phyloP scores from a whole-genome alignment of 92 coral and sea anemone species.

The Umimayanthus chanpuru region DNA sequence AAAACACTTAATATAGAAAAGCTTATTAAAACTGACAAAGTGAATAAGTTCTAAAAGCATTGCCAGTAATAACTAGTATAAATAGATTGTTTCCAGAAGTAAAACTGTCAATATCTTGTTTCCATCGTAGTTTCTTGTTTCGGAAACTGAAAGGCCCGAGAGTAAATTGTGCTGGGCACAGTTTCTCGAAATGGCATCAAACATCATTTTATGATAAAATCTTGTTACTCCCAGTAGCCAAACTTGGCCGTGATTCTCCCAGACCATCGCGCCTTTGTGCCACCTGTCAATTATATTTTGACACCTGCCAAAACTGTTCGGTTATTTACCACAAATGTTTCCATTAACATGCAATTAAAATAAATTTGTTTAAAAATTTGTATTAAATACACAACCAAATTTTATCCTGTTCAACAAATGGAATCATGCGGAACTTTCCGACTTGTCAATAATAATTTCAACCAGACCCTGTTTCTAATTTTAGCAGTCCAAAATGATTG shows the following conservation, averaged over 20 bases:
- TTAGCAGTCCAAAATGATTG: not conserved
- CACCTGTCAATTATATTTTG: conserved; percentile 2
- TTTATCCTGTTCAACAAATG: not conserved
- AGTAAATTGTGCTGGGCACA: not conserved
- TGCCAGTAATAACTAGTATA: not conserved
- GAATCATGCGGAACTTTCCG: not conserved
- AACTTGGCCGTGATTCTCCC: not conserved
- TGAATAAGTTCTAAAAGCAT: not conserved
- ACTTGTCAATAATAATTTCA: not conserved
- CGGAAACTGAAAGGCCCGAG: not conserved
- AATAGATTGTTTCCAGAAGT: not conserved
- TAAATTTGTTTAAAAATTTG: not conserved
- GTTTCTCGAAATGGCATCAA: not conserved
- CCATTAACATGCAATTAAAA: not conserved
- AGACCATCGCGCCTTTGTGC: not conserved
- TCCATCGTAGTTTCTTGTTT: not conserved
- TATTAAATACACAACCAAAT: no score
- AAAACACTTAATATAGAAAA: not conserved
- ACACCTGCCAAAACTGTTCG: conserved; percentile 18
- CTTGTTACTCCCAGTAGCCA: not conserved
- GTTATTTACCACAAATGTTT: not conserved
- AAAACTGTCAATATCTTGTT: not conserved
- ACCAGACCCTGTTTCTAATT: not conserved
- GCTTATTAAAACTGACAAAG: not conserved
- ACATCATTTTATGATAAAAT: not conserved